A percentile compares a stretch with the other conserved stretches of the same genome.
These are phyloP conservation scores for Ridgeia piscesae DNA, from an alignment of 1,140 invertebrate genomes.

Conservation along the genomic window DNA sequence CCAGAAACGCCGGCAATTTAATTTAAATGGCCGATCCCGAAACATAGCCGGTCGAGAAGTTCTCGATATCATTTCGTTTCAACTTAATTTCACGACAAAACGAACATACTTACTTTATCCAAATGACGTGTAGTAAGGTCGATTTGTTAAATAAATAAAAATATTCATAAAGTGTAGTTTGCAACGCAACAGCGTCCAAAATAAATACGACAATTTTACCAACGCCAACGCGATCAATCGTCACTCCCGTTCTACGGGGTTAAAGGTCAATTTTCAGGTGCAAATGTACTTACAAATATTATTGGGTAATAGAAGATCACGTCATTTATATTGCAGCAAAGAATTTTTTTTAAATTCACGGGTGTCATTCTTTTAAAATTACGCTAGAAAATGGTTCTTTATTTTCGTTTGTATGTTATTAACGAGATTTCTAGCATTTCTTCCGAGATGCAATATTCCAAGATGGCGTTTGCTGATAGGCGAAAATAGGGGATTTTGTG, in stretches of 20 bases:
- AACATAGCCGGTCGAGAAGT: not conserved
- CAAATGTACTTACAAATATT: not conserved
- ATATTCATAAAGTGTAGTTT: not conserved
- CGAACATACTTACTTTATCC: not conserved
- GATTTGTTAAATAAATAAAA: not conserved
- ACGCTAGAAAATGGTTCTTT: not conserved
- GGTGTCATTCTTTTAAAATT: not conserved
- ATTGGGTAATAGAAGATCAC: not conserved
- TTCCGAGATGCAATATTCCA: not conserved
- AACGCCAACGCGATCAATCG: not conserved
- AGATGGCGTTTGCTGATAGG: not conserved
- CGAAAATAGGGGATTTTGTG: not conserved
- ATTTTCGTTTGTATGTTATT: not conserved
- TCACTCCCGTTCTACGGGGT: slow-evolving; percentile 3
- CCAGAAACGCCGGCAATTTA: not conserved
- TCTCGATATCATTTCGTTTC: not conserved
- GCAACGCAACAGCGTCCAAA: not conserved
- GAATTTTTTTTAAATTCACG: not conserved
- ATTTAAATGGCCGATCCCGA: slow-evolving; percentile 4
- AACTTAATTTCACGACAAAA: not conserved
- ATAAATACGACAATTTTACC: slow-evolving; percentile 2
- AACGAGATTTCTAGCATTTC: not conserved
- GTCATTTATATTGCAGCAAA: not conserved
- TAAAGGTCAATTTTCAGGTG: not conserved
- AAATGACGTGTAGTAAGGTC: not conserved